A percentile compares a stretch with the other conserved stretches of the same genome.
These are phyloP conservation scores for Acipenser transmontanus DNA, from an alignment of 2,797 vertebrate species.

Conservation along the genomic window DNA sequence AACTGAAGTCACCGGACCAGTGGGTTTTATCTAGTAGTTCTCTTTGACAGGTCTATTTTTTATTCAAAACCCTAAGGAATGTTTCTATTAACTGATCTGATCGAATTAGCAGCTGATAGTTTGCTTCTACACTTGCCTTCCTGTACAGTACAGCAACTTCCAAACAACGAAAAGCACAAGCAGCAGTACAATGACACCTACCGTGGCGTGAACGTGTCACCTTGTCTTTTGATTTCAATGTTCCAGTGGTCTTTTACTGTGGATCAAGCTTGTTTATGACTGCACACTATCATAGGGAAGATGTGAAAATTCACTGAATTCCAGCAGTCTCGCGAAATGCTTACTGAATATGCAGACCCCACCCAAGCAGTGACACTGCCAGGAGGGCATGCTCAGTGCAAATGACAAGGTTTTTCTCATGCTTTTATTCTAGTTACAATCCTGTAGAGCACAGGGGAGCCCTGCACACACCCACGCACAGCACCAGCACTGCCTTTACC, in stretches of 20 bases:
- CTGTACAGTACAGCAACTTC: neutral
- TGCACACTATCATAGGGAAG: neutral
- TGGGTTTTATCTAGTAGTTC: neutral
- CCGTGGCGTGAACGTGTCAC: too few relatives aligned
- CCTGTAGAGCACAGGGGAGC: too few relatives aligned
- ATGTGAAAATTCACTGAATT: slow-evolving; percentile 35
- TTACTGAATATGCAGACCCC: slow-evolving; percentile 31
- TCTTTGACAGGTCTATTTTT: neutral
- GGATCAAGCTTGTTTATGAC: too few relatives aligned
- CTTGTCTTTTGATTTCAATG: too few relatives aligned
- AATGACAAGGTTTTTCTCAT: too few relatives aligned
- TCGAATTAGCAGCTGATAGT: neutral
- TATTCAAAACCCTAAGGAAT: neutral
- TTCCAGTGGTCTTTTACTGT: too few relatives aligned
- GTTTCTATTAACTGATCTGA: neutral
- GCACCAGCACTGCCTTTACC: too few relatives aligned
- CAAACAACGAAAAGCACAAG: too few relatives aligned
- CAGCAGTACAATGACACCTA: too few relatives aligned
- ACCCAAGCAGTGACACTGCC: slow-evolving; percentile 48
- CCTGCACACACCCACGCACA: too few relatives aligned
- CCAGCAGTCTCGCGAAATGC: too few relatives aligned
- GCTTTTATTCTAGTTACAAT: too few relatives aligned
- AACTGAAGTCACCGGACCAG: slow-evolving; percentile 1
- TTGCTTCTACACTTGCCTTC: neutral
- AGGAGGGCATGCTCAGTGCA: neutral